Evolutionary conservation across 2,113 vertebrate species (phyloP), one percentile per base, ranked within the genome.

Genomic region (Recurvirostra avosetta): DNA sequence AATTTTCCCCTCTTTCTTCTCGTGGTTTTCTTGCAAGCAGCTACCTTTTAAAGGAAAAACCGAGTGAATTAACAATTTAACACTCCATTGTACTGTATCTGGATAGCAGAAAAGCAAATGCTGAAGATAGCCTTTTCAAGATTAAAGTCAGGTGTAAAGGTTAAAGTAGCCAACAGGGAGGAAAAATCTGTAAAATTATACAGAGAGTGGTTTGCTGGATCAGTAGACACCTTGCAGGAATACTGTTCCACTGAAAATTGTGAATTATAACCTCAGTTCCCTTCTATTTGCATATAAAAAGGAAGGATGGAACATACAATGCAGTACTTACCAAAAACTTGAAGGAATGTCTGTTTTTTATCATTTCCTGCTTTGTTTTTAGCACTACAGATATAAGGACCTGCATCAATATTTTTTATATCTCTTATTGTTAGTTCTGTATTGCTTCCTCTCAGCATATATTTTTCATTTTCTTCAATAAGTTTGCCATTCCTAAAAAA

Each of bases 341-440:
- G 99, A 79, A 99, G 99, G 77, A 99, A 98, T 23, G 99, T 98
- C 94, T 99, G 99, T 38, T 98, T 98, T 82, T 99, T 99, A 93
- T 99, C 98, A 83, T 98, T 98, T 38, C 99, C 99, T 4, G 99
- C 99, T 97, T 99, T 99, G 96, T 99, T 99, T 96, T 98, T 98
- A 85, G 99, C 99, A 92, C 94, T 98, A 96, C 99, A 99, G 61
- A 98, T 93, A 97, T 99, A 99, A 38, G 97, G 92, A 20, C 99
- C 99, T 0, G 98, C 98, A 80, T 99, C 99, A 1, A 92, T 98
- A 92, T 99, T 99, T 22, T 98, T 98, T 92, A 99, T 99, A 87
- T 99, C 98, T 92, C 97, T 99, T 95, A 99, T 98, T 45, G 98
- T 99, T 62, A 99, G 94, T 94, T 98, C 99, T 94, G 98, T 98